A percentile compares a stretch with the other conserved stretches of the same genome.
Evolutionary conservation across 2,797 vertebrate genomes (phyloP).

Genomic region (Gymnoscopelus microlampas): DNA sequence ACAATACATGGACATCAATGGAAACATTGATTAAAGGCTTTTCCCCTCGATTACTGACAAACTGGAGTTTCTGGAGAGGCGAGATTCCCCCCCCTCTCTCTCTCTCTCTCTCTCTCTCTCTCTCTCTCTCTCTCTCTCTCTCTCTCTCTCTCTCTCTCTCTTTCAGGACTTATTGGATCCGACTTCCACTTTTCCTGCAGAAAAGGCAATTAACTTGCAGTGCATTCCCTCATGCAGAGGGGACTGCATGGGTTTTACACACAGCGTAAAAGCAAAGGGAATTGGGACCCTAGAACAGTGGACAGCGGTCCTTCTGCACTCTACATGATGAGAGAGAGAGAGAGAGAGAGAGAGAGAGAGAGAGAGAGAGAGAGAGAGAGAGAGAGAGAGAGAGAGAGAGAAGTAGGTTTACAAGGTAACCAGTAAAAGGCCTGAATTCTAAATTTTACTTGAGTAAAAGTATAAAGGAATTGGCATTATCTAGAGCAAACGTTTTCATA

Average conservation of each 20-base stretch:
- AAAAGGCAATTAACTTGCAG: constrained; percentile 29
- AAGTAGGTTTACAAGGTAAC: too few species aligned
- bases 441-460: too few species aligned
- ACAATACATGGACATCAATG: too few species aligned
- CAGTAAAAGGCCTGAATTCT: too few species aligned
- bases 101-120: neutral
- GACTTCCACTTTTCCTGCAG: constrained; percentile 10
- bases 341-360: constrained; percentile 16
- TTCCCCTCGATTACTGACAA: too few species aligned
- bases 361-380: constrained; percentile 12
- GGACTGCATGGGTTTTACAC: constrained; percentile 19
- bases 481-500: too few species aligned
- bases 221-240: constrained; percentile 19
- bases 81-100: neutral
- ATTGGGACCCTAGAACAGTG: constrained; percentile 26
- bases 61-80: too few species aligned
- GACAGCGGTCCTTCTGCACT: neutral
- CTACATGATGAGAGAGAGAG: constrained; percentile 7
- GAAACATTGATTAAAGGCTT: too few species aligned
- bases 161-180: constrained; percentile 4
- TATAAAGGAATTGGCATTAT: too few species aligned
- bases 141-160: constrained; percentile 2
- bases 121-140: neutral
- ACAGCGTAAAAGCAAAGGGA: constrained; percentile 20
- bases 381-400: constrained; percentile 16